These are phyloP conservation scores for Sorex maritimensis DNA, from an alignment of 2,797 vertebrate genomes.

Conservation along the genomic window DNA sequence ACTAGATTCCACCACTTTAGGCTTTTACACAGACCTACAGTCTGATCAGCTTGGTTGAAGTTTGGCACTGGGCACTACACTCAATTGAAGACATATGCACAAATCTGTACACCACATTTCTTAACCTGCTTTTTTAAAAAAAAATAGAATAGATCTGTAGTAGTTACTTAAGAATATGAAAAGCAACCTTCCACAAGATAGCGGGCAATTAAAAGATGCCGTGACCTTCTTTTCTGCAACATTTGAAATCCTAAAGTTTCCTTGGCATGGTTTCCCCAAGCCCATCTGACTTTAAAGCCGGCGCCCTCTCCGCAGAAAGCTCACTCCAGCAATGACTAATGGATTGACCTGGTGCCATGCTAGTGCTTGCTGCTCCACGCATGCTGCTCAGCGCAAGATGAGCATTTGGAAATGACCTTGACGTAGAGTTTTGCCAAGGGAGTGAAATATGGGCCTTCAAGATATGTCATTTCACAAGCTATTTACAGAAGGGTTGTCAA, in stretches of 20 bases:
- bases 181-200: constrained; percentile 81
- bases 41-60: constrained; percentile 89
- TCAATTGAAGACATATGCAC: constrained; percentile 92
- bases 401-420: constrained; percentile 80
- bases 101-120: constrained; percentile 87
- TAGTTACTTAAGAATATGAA: constrained; percentile 82
- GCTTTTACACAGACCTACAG: constrained; percentile 89
- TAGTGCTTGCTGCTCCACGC: constrained; percentile 74
- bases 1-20: constrained; percentile 91
- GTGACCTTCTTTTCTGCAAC: constrained; percentile 61
- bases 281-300: constrained; percentile 84
- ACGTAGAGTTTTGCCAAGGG: constrained; percentile 72
- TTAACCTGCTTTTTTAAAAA: constrained; percentile 85
- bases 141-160: constrained; percentile 80
- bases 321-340: constrained; percentile 85
- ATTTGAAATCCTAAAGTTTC: constrained; percentile 73
- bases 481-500: constrained; percentile 30
- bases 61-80: constrained; percentile 87
- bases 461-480: constrained; percentile 67
- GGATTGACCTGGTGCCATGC: constrained; percentile 83
- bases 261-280: constrained; percentile 71
- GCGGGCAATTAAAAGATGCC: constrained; percentile 70
- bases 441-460: constrained; percentile 73
- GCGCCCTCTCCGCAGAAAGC: constrained; percentile 79
- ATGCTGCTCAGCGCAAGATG: constrained; percentile 76